These are phyloP conservation scores for Diplosoma virens DNA, from an alignment of 23 tunicate species.

Conservation along the genomic window DNA sequence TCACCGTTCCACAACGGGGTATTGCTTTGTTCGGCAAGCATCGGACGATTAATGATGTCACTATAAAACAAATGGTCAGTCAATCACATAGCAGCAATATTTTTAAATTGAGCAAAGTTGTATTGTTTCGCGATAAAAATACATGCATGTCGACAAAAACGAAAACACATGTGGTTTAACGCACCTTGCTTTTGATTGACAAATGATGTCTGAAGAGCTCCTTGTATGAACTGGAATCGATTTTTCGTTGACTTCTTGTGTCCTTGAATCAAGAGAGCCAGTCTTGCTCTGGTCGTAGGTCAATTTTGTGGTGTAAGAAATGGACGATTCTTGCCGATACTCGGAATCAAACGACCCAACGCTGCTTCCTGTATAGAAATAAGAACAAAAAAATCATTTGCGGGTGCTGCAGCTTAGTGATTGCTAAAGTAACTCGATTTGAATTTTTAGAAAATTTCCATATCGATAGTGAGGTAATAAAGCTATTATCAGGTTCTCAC, in stretches of 20 bases:
- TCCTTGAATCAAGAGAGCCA: constrained; percentile 89
- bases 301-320: constrained; percentile 1
- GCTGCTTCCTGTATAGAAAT: constrained; percentile 96
- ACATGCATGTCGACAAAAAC: too few species aligned
- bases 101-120: too few species aligned
- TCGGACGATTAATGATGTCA: constrained; percentile 14
- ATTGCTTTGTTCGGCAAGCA: constrained; percentile 66
- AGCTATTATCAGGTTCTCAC: constrained; percentile 29
- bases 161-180: too few species aligned
- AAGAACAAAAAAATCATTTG: too few species aligned
- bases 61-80: not conserved
- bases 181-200: constrained; percentile 13
- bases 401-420: not conserved
- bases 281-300: constrained; percentile 47
- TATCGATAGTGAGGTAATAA: too few species aligned
- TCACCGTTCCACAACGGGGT: constrained; percentile 84
- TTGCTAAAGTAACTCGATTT: not conserved
- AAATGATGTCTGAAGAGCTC: constrained; percentile 83
- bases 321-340: constrained; percentile 51
- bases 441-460: too few species aligned
- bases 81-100: too few species aligned
- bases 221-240: constrained; percentile 68
- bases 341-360: constrained; percentile 95
- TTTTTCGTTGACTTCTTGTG: constrained; percentile 51
- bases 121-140: too few species aligned